A percentile compares a stretch with the other conserved stretches of the same genome.
phyloP scores from a whole-genome alignment of 2,113 vertebrate species.

The Arenaria interpres region DNA sequence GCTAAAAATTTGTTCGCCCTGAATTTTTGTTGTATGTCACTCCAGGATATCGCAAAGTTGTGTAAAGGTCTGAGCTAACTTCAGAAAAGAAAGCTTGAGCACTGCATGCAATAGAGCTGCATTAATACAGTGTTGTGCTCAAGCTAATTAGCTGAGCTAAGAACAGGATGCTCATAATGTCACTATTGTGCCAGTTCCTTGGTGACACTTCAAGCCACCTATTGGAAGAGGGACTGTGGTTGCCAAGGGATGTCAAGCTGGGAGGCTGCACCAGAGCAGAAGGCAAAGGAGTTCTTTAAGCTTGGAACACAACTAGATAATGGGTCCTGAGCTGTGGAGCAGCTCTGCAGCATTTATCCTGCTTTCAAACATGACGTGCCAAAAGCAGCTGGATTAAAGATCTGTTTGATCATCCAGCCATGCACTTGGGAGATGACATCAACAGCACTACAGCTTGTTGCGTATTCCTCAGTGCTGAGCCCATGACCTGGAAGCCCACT shows the following conservation, averaged over 20 bases:
- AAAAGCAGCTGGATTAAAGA: conserved; percentile 2
- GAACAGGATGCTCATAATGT: background rate
- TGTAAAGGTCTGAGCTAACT: background rate
- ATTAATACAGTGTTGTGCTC: background rate
- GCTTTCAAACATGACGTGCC: background rate
- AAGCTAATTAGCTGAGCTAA: background rate
- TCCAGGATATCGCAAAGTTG: background rate
- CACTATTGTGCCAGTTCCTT: background rate
- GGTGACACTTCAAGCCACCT: background rate
- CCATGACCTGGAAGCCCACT: background rate
- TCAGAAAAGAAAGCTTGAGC: background rate
- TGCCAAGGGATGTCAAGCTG: background rate
- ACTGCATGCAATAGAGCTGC: background rate
- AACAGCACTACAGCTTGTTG: background rate
- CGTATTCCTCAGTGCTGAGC: background rate
- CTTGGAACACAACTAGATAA: background rate
- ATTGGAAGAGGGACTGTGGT: background rate
- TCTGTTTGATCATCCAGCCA: background rate
- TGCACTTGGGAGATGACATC: background rate
- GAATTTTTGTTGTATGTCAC: background rate
- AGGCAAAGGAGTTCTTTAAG: background rate
- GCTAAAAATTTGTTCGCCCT: background rate
- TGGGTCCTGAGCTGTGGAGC: background rate
- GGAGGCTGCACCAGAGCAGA: background rate
- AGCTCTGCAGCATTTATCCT: background rate